These are phyloP conservation scores for Chironomus tepperi DNA, from an alignment of 1,140 invertebrate species.

Conservation along the genomic window DNA sequence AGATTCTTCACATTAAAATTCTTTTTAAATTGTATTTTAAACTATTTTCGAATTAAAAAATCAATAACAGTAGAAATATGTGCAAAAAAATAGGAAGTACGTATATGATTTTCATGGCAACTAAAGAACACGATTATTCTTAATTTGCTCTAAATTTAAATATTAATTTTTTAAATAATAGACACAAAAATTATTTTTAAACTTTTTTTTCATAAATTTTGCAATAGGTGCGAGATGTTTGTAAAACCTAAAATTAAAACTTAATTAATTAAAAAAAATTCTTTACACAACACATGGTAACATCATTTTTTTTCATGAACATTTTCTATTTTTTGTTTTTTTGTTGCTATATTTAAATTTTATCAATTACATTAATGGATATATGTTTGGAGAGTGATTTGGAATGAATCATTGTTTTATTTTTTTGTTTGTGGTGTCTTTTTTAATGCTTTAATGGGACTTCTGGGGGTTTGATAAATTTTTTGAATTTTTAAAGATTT, in stretches of 20 bases:
- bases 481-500: too few species aligned
- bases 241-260: neutral
- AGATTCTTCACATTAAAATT: too few species aligned
- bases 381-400: neutral
- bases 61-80: neutral
- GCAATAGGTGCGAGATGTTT: neutral
- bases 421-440: too few species aligned
- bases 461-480: too few species aligned
- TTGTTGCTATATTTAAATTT: neutral
- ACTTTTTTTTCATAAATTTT: too few species aligned
- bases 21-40: neutral
- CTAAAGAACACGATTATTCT: constrained; percentile 11
- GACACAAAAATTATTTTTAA: neutral
- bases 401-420: neutral
- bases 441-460: too few species aligned
- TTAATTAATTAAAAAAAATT: neutral
- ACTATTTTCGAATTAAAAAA: neutral
- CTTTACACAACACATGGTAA: neutral
- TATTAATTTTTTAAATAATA: neutral
- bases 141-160: neutral
- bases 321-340: neutral
- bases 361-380: neutral
- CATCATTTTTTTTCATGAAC: neutral
- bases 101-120: neutral
- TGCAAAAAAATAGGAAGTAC: neutral